These are phyloP conservation scores for Criorhina ranunculi DNA, from an alignment of 2,888 invertebrate species.

Conservation along the genomic window DNA sequence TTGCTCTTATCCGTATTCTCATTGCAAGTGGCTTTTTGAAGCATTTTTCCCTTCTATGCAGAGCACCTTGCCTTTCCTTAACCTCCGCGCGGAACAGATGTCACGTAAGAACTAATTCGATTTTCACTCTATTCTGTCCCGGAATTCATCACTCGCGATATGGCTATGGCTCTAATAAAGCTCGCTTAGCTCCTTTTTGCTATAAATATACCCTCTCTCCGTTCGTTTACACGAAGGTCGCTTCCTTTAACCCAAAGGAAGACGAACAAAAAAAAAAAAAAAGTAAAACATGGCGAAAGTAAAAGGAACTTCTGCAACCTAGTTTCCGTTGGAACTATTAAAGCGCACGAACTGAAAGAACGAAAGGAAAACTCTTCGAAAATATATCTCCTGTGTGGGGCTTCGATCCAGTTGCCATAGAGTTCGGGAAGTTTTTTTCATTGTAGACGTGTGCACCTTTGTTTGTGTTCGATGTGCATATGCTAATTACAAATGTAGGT, in stretches of 20 bases:
- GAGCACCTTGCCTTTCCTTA: not conserved
- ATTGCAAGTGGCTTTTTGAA: slow-evolving; percentile 33
- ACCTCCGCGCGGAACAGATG: slow-evolving; percentile 66
- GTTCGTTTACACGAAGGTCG: slow-evolving; percentile 69
- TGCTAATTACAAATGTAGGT: slow-evolving; percentile 73
- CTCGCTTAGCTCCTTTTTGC: slow-evolving; percentile 55
- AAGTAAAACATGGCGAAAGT: slow-evolving; percentile 62
- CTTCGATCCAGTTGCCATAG: slow-evolving; percentile 67
- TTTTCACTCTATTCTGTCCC: slow-evolving; percentile 66
- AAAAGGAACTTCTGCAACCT: slow-evolving; percentile 71
- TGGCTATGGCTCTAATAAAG: slow-evolving; percentile 49
- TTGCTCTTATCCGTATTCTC: slow-evolving; percentile 36
- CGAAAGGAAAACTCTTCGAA: slow-evolving; percentile 10
- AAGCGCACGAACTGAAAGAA: slow-evolving; percentile 62
- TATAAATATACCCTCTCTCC: slow-evolving; percentile 57
- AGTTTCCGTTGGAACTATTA: slow-evolving; percentile 69
- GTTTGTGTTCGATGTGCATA: slow-evolving; percentile 33
- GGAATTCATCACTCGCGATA: slow-evolving; percentile 41
- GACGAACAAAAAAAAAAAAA: slow-evolving; percentile 38
- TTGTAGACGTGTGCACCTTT: slow-evolving; percentile 22
- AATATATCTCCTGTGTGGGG: not conserved
- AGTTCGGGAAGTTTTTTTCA: slow-evolving; percentile 21
- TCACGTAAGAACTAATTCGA: slow-evolving; percentile 75
- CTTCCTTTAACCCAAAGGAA: slow-evolving; percentile 40
- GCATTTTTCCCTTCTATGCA: slow-evolving; percentile 47